phyloP scores from a whole-genome alignment of 2,888 invertebrate species.

The Leptopilina drosophilae region DNA sequence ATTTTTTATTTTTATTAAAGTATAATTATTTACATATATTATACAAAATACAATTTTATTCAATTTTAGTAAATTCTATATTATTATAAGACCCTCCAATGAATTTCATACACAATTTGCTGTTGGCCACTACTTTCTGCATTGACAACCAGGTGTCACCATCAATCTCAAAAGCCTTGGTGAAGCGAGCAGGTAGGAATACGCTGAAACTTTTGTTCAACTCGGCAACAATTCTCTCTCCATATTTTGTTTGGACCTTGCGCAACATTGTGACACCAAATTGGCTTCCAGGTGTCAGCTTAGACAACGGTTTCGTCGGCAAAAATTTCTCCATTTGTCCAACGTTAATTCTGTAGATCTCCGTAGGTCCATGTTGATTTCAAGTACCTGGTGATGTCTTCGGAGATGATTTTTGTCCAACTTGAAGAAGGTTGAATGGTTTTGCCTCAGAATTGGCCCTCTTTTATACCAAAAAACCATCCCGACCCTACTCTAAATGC shows the following conservation, averaged over 20 bases:
- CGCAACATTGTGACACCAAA: not conserved
- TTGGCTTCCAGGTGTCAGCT: not conserved
- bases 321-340: not conserved
- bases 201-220: not conserved
- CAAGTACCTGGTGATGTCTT: not conserved
- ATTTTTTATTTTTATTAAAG: too few relatives aligned
- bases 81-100: too few relatives aligned
- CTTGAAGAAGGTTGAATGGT: not conserved
- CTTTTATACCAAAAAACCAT: not conserved
- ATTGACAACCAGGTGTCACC: not conserved
- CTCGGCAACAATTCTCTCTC: slow-evolving; percentile 2
- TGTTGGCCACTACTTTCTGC: not conserved
- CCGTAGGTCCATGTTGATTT: not conserved
- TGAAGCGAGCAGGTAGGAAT: not conserved
- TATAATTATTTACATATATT: too few relatives aligned
- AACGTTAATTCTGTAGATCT: not conserved
- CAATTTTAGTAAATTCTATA: too few relatives aligned
- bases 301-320: not conserved
- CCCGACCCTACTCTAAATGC: not conserved
- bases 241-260: not conserved
- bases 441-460: not conserved
- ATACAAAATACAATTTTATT: too few relatives aligned
- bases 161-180: not conserved
- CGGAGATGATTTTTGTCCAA: not conserved
- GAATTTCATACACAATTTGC: too few relatives aligned